These are phyloP conservation scores for Drosophila aldrichi DNA, from an alignment of 2,888 invertebrate species.

Conservation along the genomic window DNA sequence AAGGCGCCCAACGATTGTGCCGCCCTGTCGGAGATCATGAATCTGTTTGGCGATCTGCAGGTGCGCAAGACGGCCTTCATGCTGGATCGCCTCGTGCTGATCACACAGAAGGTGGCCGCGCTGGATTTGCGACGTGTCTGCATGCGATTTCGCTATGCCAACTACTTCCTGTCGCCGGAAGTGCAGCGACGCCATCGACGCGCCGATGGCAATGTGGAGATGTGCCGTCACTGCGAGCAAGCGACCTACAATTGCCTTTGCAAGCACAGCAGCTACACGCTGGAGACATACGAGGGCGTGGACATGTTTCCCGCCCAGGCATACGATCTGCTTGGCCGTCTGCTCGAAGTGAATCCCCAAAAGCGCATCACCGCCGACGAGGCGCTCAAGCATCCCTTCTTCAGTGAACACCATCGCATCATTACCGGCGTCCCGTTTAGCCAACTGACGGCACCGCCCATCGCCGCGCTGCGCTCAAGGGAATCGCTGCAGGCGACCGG, in stretches of 20 bases:
- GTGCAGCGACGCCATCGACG: conserved; percentile 73
- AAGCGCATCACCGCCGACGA: conserved; percentile 90
- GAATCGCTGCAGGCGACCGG: conserved; percentile 41
- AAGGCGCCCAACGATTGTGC: conserved; percentile 92
- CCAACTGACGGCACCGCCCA: conserved; percentile 14
- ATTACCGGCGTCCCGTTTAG: conserved; percentile 39
- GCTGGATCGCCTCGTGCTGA: conserved; percentile 87
- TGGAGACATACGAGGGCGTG: conserved; percentile 73
- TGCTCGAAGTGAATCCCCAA: conserved; percentile 91
- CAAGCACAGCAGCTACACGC: conserved; percentile 71
- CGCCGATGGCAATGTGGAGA: conserved; percentile 74
- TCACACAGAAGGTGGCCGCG: conserved; percentile 86
- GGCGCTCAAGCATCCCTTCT: conserved; percentile 92
- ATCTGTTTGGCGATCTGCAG: conserved; percentile 90
- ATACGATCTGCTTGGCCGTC: conserved; percentile 89
- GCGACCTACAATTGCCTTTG: conserved; percentile 84
- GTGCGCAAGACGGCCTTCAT: conserved; percentile 89
- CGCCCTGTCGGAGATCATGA: conserved; percentile 93
- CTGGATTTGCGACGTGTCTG: conserved; percentile 86
- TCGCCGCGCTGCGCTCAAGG: conserved; percentile 15
- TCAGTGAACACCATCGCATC: conserved; percentile 83
- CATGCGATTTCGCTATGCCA: conserved; percentile 84
- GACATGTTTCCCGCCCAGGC: conserved; percentile 89
- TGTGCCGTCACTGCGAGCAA: conserved; percentile 85
- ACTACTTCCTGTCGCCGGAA: conserved; percentile 78